Base-by-base conservation (phyloP, 2,797 vertebrate genomes). In the Lycodopsis pacificus region DNA sequence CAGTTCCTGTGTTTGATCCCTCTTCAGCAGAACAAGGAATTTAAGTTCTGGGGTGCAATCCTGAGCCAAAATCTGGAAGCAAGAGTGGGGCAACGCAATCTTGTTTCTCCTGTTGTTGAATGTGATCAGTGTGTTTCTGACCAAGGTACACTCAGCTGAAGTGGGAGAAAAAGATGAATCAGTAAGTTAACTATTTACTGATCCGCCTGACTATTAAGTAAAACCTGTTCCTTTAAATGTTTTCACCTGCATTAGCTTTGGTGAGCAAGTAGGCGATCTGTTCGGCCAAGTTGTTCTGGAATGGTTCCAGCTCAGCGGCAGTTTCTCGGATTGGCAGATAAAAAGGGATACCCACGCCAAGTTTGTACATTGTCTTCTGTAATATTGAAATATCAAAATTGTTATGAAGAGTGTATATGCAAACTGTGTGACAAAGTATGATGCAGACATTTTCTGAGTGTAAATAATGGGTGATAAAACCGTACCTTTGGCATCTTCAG, bases 11-110 rank as follows among this genome's bases (percentile, higher is more conserved):
- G 86, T 22, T 46, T 89, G 67, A 63, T 91, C 93, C 77, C 86
- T 95, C 92, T 92, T 97, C 76, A 94, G 76, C 74, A 94, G 88
- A 86, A 97, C 92, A 61, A 96, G 76, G 81, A 97, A 97, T 85
- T 96, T 97, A 48, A 95, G 89, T 76, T 96, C 95, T 15, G 77
- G 3, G 20, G 94, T 96, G 67, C 96, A 96, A 76, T 97, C 97
- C 77, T 96, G 95, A 71, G 92, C 93, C 88, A 97, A 82, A 65
- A 97, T 84, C 49, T 97, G 95, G 88, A 91, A 86, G 86, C 95
- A 97, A 25, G 93, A 94, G 73, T 83, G 84, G 5, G 95, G 95
- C 91, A 96, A 91, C 70, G 93, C 83, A 3, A 93, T 94, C 66
- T 85, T 91, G 83, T 82, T 93, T 64, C 40, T 81, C 68, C 74